Base-by-base conservation (phyloP, 2,113 vertebrate genomes). In the Halcyon senegalensis region DNA sequence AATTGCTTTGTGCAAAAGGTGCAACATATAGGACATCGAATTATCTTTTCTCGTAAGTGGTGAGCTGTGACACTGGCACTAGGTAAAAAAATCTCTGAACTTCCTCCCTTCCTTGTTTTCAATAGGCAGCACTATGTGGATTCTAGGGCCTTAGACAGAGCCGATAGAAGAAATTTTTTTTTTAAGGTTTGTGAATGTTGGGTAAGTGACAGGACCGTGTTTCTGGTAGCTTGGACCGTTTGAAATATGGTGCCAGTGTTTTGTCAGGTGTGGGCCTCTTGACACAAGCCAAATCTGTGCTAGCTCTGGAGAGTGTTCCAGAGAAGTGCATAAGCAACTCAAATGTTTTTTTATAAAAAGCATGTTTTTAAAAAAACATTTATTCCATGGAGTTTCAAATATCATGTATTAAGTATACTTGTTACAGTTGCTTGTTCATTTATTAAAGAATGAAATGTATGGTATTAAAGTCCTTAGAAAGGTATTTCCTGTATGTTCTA, bases 201-300 rank as follows among this genome's bases (percentile, higher is more conserved):
- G 97, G 83, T 50, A 83, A 93, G 30, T 48, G 98, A 97, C 98
- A 98, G 94, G 82, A 72, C 74, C 76, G 66, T 85, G 87, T 97
- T 96, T 72, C 97, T 97, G 92, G 58, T 97, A 95, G 97, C 94
- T 94, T 89, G 95, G 97, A 97, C 96, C 76, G 56, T 97, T 95
- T 96, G 94, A 97, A 96, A 96, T 95, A 93, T 84, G 81, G 73
- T 98, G 96, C 96, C 96, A 93, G 86, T 99, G 98, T 99, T 99
- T 98, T 98, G 97, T 98, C 98, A 99, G 98, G 98, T 99, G 99
- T 93, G 94, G 94, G 89, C 91, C 93, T 95, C 81, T 94, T 53
- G 80, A 58, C 85, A n/a, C 85, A 94, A 88, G 95, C 97, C 97
- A 98, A 95, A 96, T 90, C 84, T 91, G 70, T 41, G 81, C 98